phyloP scores from a whole-genome alignment of 2,888 invertebrate species.

The Dugesia japonica region DNA sequence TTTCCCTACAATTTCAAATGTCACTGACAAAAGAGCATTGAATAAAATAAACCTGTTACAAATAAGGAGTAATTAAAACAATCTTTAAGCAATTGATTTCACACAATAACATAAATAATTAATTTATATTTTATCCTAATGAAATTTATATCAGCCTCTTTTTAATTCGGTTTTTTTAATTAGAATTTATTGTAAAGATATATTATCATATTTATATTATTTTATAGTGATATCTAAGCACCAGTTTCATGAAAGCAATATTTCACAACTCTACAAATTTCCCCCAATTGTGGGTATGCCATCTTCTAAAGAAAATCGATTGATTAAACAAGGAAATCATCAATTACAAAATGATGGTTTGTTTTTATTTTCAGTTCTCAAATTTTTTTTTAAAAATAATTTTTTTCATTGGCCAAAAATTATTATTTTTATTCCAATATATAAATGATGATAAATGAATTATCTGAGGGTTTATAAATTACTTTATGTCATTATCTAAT shows the following conservation, averaged over 20 bases:
- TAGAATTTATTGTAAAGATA: neutral
- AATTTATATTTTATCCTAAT: neutral
- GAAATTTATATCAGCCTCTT: neutral
- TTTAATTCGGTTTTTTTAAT: no score
- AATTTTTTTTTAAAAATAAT: no score
- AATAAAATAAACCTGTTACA: no score
- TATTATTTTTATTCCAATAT: no score
- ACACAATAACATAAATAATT: conserved; percentile 11
- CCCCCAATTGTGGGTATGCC: neutral
- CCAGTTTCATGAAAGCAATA: conserved; percentile 1
- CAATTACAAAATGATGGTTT: conserved; percentile 9
- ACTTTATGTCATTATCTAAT: no score
- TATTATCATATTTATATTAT: neutral
- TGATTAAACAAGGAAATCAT: conserved; percentile 1
- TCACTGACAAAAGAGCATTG: no score
- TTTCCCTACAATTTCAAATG: no score
- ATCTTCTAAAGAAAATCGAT: neutral
- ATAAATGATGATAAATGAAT: no score
- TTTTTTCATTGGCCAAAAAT: no score
- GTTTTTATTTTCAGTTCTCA: neutral
- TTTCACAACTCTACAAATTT: conserved; percentile 11
- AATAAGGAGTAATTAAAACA: no score
- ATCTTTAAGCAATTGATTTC: no score
- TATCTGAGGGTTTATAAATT: no score
- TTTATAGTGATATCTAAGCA: neutral